phyloP scores from a whole-genome alignment of 2,113 vertebrate genomes.

The Toxostoma redivivum region DNA sequence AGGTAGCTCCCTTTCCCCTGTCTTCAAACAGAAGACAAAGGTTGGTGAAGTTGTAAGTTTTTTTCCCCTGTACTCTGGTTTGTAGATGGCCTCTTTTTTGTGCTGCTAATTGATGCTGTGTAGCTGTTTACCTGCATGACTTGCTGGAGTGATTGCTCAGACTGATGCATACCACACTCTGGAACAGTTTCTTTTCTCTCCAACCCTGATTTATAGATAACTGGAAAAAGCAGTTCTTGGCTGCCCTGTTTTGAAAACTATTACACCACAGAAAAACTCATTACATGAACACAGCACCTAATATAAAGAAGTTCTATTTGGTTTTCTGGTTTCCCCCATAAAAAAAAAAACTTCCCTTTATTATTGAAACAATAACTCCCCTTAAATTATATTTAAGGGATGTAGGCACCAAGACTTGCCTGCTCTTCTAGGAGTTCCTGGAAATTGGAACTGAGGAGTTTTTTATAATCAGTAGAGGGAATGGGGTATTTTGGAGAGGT shows the following conservation, averaged over 20 bases:
- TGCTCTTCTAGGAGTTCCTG: not conserved
- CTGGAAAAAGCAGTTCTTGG: constrained; percentile 1
- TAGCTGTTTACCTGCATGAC: not conserved
- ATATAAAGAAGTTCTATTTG: not conserved
- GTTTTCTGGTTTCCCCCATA: not conserved
- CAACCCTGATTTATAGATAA: constrained; percentile 33
- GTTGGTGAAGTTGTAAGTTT: not conserved
- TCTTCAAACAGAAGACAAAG: not conserved
- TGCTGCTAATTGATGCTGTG: not conserved
- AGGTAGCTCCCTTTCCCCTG: not conserved
- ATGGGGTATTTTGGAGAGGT: not conserved
- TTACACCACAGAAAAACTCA: not conserved
- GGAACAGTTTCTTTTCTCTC: not conserved
- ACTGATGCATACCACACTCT: not conserved
- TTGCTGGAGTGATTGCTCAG: not conserved
- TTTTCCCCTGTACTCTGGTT: not conserved
- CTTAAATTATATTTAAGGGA: not conserved
- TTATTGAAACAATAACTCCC: not conserved
- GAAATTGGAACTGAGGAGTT: not conserved
- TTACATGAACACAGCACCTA: not conserved
- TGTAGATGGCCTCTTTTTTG: not conserved
- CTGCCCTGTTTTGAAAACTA: constrained; percentile 27
- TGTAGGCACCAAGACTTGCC: not conserved
- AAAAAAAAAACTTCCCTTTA: not conserved
- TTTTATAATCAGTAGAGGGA: not conserved